These are phyloP conservation scores for Cataglyphis cursor DNA, from an alignment of 2,888 invertebrate genomes.

Conservation along the genomic window DNA sequence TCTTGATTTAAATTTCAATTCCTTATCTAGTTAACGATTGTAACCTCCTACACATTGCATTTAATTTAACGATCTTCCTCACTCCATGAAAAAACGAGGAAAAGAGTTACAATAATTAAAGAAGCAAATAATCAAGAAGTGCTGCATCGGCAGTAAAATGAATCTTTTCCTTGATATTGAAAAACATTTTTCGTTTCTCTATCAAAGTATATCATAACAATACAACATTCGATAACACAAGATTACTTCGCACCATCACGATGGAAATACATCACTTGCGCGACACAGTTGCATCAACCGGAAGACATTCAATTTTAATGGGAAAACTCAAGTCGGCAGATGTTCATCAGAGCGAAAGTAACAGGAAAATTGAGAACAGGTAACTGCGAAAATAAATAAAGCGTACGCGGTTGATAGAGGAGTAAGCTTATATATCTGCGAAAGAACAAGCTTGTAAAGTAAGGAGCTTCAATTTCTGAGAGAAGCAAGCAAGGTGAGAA, in stretches of 20 bases:
- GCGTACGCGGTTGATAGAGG: slow-evolving; percentile 8
- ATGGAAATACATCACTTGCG: slow-evolving; percentile 20
- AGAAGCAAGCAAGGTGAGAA: not conserved
- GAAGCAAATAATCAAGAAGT: not conserved
- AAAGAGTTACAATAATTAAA: slow-evolving; percentile 18
- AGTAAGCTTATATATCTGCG: not conserved
- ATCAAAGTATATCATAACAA: slow-evolving; percentile 33
- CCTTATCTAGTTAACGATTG: not conserved
- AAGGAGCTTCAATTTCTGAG: not conserved
- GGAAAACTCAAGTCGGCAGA: slow-evolving; percentile 35
- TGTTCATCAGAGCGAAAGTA: slow-evolving; percentile 6
- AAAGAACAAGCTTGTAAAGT: slow-evolving; percentile 31
- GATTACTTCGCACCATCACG: slow-evolving; percentile 34
- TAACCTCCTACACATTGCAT: not conserved
- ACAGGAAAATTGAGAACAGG: slow-evolving; percentile 36
- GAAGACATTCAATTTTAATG: slow-evolving; percentile 59
- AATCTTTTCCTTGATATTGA: slow-evolving; percentile 36
- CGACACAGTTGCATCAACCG: not conserved
- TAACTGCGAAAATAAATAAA: slow-evolving; percentile 36
- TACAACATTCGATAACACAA: slow-evolving; percentile 30
- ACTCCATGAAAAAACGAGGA: not conserved
- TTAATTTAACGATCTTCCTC: not conserved
- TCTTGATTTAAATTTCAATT: slow-evolving; percentile 4
- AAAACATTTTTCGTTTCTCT: slow-evolving; percentile 17
- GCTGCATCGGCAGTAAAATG: slow-evolving; percentile 9